Conservation (phyloP, 2,113 vertebrate species). For the Rhombomys opimus region DNA sequence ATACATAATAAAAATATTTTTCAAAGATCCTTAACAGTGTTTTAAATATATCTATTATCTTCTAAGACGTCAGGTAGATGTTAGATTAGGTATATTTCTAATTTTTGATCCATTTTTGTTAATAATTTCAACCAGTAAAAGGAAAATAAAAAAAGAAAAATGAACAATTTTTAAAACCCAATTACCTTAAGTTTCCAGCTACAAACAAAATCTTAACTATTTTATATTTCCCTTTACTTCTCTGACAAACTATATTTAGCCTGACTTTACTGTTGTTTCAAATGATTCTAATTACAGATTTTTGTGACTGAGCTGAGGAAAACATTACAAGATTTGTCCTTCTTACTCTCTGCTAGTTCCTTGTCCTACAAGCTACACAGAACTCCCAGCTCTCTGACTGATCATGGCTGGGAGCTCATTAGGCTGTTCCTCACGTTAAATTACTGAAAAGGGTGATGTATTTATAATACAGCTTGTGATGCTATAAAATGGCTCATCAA, state of each 20-base stretch:
- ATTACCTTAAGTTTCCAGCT: slow-evolving; percentile 33
- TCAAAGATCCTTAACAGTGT: neutral
- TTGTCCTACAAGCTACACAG: slow-evolving; percentile 71
- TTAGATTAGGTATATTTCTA: slow-evolving; percentile 31
- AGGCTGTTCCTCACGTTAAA: slow-evolving; percentile 86
- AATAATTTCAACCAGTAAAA: slow-evolving; percentile 46
- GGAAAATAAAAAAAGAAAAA: neutral
- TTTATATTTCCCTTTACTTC: slow-evolving; percentile 66
- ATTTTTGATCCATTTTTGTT: slow-evolving; percentile 34
- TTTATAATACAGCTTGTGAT: slow-evolving; percentile 88
- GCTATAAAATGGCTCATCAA: slow-evolving; percentile 90
- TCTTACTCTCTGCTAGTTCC: slow-evolving; percentile 73
- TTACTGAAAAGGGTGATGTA: slow-evolving; percentile 89
- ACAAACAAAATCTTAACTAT: slow-evolving; percentile 67
- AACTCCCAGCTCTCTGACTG: slow-evolving; percentile 72
- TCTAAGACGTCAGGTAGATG: slow-evolving; percentile 13
- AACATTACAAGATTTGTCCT: slow-evolving; percentile 63
- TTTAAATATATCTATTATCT: slow-evolving; percentile 18
- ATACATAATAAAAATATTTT: neutral
- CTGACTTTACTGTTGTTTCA: slow-evolving; percentile 58
- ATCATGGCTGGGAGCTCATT: slow-evolving; percentile 83
- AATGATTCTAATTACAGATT: slow-evolving; percentile 61
- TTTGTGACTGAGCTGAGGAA: slow-evolving; percentile 74
- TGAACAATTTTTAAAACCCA: slow-evolving; percentile 1
- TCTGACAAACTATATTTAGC: slow-evolving; percentile 35